A percentile compares a stretch with the other conserved stretches of the same genome.
phyloP scores from a whole-genome alignment of 2,888 invertebrate genomes.

The Cheilosia vernalis region DNA sequence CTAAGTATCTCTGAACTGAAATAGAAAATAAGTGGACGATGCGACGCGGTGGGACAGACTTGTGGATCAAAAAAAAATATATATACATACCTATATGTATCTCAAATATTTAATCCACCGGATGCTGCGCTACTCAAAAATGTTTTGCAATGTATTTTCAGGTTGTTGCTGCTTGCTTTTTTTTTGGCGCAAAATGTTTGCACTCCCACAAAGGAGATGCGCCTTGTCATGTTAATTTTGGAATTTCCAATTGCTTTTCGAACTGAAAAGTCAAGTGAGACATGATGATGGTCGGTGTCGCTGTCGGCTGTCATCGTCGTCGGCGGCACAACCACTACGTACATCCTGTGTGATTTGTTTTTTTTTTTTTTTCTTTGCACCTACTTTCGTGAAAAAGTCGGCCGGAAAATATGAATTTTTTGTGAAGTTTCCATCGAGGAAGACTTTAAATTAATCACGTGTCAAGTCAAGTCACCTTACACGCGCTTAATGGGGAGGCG shows the following conservation, averaged over 20 bases:
- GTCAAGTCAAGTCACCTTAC: constrained; percentile 54
- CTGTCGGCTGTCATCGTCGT: constrained; percentile 17
- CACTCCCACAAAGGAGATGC: constrained; percentile 64
- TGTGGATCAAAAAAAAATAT: constrained; percentile 12
- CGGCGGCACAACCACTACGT: constrained; percentile 2
- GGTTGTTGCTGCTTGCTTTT: constrained; percentile 15
- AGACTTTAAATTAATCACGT: constrained; percentile 62
- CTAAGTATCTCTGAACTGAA: constrained; percentile 44
- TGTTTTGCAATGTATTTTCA: constrained; percentile 52
- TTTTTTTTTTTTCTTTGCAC: neutral
- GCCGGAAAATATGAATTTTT: constrained; percentile 29
- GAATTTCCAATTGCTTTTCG: constrained; percentile 66
- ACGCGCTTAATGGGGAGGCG: neutral
- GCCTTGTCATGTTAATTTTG: constrained; percentile 62
- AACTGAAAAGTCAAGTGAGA: constrained; percentile 50
- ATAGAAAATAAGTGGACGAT: constrained; percentile 63
- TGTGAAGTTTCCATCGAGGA: constrained; percentile 32
- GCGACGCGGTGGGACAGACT: constrained; percentile 50
- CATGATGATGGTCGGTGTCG: constrained; percentile 62
- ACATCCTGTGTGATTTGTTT: constrained; percentile 63
- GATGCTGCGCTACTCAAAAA: constrained; percentile 68
- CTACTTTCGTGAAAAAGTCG: neutral
- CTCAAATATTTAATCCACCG: constrained; percentile 65
- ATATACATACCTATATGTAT: no score
- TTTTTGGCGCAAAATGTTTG: constrained; percentile 33